These are phyloP conservation scores for Toxotes chatareus DNA, from an alignment of 2,113 vertebrate genomes.

Conservation along the genomic window DNA sequence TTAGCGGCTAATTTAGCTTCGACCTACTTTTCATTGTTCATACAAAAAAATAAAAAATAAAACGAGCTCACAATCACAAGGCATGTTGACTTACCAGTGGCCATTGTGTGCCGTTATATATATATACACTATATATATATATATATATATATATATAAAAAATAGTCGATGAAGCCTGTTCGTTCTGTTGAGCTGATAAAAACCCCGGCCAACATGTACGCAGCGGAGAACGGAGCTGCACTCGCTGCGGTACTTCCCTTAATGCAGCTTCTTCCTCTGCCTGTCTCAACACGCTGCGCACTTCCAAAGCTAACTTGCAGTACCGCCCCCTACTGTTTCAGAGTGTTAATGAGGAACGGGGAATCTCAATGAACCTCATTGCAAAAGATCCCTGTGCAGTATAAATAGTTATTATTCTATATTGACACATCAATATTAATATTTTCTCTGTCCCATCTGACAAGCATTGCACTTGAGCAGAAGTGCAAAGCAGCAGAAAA, in stretches of 20 bases:
- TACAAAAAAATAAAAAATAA: neutral
- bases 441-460: too few relatives aligned
- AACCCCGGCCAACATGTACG: slow-evolving; percentile 36
- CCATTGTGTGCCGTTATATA: slow-evolving; percentile 70
- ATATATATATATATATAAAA: slow-evolving; percentile 36
- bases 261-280: slow-evolving; percentile 33
- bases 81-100: slow-evolving; percentile 78
- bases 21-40: slow-evolving; percentile 2
- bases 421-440: too few relatives aligned
- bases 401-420: too few relatives aligned
- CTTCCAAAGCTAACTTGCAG: rapidly evolving
- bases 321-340: slow-evolving; percentile 47
- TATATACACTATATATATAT: neutral
- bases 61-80: rapidly evolving
- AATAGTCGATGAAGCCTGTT: slow-evolving; percentile 31
- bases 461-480: too few relatives aligned
- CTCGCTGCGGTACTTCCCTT: slow-evolving; percentile 74
- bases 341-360: neutral
- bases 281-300: neutral
- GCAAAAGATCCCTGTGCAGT: too few relatives aligned
- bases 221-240: slow-evolving; percentile 30
- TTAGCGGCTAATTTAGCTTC: slow-evolving; percentile 31
- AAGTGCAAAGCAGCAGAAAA: too few relatives aligned
- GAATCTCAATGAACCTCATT: too few relatives aligned
- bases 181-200: slow-evolving; percentile 64